phyloP scores from a whole-genome alignment of 2,113 vertebrate genomes.

The Nibea coibor region DNA sequence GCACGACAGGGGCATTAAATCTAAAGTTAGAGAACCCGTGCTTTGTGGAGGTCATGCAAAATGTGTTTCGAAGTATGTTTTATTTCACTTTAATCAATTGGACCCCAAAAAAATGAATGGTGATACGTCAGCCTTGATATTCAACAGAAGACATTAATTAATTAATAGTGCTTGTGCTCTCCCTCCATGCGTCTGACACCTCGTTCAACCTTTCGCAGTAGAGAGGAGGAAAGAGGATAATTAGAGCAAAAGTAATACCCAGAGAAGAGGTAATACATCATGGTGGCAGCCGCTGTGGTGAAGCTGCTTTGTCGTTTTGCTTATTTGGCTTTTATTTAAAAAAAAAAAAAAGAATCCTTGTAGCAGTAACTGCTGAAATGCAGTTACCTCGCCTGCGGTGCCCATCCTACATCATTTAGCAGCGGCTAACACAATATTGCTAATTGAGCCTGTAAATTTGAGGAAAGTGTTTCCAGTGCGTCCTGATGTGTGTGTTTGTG shows the following conservation, averaged over 20 bases:
- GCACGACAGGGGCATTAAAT: neutral
- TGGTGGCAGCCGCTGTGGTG: neutral
- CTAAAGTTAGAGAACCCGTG: neutral
- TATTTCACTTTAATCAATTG: no score
- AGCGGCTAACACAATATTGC: conserved; percentile 17
- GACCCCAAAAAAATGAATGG: no score
- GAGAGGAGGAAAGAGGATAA: neutral
- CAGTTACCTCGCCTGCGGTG: neutral
- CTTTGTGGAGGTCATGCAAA: neutral
- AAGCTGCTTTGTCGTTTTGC: neutral
- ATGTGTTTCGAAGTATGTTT: neutral
- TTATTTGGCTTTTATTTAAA: neutral
- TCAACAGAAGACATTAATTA: neutral
- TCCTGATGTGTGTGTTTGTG: conserved; percentile 42
- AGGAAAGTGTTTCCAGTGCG: conserved; percentile 61
- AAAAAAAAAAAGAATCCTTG: neutral
- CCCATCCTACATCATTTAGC: conserved; percentile 31
- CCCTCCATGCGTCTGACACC: conserved; percentile 1
- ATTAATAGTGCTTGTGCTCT: neutral
- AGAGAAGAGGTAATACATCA: neutral
- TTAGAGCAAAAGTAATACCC: neutral
- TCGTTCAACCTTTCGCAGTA: neutral
- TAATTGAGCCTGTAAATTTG: conserved; percentile 49
- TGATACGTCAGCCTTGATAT: neutral
- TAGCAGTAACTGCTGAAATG: neutral